A percentile compares a stretch with the other conserved stretches of the same genome.
These are phyloP conservation scores for Cerceris ruficornis DNA, from an alignment of 2,888 invertebrate genomes.

Conservation along the genomic window DNA sequence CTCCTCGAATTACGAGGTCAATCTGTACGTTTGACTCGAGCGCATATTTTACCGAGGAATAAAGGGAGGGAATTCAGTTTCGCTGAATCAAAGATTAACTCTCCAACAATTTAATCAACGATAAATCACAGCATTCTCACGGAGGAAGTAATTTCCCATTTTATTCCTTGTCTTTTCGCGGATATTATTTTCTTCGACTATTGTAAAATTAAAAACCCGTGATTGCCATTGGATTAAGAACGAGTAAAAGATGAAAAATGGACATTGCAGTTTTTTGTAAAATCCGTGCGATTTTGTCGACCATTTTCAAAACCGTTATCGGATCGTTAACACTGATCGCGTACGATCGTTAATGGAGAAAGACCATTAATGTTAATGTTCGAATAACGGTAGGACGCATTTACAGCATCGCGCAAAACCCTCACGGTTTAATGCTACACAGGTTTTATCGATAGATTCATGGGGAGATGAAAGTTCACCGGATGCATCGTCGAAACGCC, in stretches of 20 bases:
- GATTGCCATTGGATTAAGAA: too few relatives aligned
- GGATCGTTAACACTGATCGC: constrained; percentile 11
- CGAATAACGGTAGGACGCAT: constrained; percentile 10
- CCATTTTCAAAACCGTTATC: constrained; percentile 12
- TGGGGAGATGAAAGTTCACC: constrained; percentile 16
- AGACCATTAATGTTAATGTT: constrained; percentile 38
- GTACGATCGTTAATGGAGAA: constrained; percentile 28
- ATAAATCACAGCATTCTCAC: too few relatives aligned
- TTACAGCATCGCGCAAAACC: constrained; percentile 22
- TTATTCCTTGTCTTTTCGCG: too few relatives aligned
- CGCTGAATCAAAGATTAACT: not conserved
- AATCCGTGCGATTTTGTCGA: too few relatives aligned
- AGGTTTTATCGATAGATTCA: constrained; percentile 7
- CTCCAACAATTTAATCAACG: not conserved
- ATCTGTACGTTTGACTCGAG: not conserved
- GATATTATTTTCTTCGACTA: too few relatives aligned
- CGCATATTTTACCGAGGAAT: not conserved
- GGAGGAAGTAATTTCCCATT: too few relatives aligned
- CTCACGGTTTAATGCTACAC: constrained; percentile 4
- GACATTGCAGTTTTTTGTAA: too few relatives aligned
- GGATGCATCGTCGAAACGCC: constrained; percentile 1
- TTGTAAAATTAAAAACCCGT: too few relatives aligned
- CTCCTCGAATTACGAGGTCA: not conserved
- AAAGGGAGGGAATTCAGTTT: not conserved
- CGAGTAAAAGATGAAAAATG: too few relatives aligned